These are phyloP conservation scores for Platysteira castanea DNA, from an alignment of 2,113 vertebrate genomes.

Conservation along the genomic window DNA sequence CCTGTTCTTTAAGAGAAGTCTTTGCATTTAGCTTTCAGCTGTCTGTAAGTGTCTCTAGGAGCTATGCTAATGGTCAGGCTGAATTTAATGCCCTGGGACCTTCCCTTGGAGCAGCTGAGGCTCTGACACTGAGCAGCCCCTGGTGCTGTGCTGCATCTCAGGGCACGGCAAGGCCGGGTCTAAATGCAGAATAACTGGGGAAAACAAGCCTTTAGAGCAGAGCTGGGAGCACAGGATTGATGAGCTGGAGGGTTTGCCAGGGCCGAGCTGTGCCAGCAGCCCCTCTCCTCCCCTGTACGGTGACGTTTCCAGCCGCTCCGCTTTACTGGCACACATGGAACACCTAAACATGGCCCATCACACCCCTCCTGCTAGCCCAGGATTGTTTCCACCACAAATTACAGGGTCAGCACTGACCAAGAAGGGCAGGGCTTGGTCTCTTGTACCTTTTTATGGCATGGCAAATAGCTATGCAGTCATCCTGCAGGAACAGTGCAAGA, in stretches of 20 bases:
- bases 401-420: conserved; percentile 16
- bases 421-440: conserved; percentile 56
- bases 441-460: conserved; percentile 68
- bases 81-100: neutral
- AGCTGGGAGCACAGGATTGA: neutral
- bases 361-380: conserved; percentile 28
- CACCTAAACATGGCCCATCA: conserved; percentile 51
- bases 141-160: neutral
- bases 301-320: rapidly evolving
- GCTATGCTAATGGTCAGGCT: neutral
- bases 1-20: neutral
- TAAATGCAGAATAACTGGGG: neutral
- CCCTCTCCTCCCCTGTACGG: neutral
- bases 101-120: neutral
- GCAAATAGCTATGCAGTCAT: conserved; percentile 66
- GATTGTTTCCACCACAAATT: conserved; percentile 46
- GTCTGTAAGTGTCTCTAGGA: neutral
- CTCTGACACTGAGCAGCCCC: neutral
- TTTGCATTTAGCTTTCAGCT: neutral
- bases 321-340: neutral
- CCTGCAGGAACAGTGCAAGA: conserved; percentile 33
- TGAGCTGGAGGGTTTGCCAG: neutral
- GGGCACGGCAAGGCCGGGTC: neutral
- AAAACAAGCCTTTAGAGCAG: neutral
- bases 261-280: neutral